These are phyloP conservation scores for Philotrypesis tridentata DNA, from an alignment of 1,140 invertebrate species.

Conservation along the genomic window DNA sequence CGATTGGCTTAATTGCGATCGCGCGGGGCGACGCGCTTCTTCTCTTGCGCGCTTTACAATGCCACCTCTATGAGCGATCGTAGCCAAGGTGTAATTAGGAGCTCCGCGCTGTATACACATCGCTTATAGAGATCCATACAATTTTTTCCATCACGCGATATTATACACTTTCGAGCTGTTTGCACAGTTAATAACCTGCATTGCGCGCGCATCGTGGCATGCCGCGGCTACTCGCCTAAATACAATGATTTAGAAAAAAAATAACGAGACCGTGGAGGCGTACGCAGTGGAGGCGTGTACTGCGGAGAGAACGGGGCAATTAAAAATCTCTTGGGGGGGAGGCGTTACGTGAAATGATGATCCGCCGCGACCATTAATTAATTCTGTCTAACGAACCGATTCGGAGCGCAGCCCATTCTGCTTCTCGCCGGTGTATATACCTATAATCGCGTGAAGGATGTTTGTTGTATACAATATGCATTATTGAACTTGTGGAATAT, in stretches of 20 bases:
- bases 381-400: constrained; percentile 43
- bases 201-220: not conserved
- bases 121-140: too few species aligned
- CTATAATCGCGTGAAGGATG: not conserved
- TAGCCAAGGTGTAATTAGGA: too few species aligned
- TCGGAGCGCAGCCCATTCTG: not conserved
- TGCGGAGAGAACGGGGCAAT: not conserved
- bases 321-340: constrained; percentile 7
- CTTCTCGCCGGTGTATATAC: not conserved
- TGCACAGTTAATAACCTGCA: not conserved
- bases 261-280: constrained; percentile 24
- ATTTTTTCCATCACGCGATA: too few species aligned
- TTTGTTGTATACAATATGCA: not conserved
- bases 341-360: not conserved
- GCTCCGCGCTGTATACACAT: too few species aligned
- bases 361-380: constrained; percentile 43
- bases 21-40: too few species aligned
- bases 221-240: constrained; percentile 29
- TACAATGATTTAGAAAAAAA: constrained; percentile 43
- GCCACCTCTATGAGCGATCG: too few species aligned
- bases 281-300: too few species aligned
- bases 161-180: not conserved
- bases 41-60: too few species aligned
- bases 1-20: not conserved
- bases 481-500: constrained; percentile 1